Evolutionary conservation across 2,113 vertebrate genomes (phyloP).

Genomic region (Bos javanicus): DNA sequence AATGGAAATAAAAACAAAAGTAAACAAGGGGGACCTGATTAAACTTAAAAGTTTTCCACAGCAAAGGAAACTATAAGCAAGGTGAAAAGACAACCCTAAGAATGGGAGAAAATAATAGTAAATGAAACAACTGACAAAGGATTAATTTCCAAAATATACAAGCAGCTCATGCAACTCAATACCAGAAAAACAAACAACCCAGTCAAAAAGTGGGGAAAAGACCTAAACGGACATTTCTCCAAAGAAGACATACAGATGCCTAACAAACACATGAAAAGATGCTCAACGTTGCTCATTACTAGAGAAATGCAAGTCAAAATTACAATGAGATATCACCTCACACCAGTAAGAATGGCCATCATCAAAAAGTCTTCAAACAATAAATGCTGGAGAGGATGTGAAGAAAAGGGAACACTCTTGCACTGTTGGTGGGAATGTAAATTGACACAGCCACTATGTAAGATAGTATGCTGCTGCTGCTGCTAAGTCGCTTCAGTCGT

Average conservation of each 20-base stretch:
- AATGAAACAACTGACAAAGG: neutral
- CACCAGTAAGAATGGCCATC: neutral
- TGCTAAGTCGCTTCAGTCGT: too few species aligned
- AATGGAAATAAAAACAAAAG: neutral
- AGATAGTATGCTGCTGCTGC: neutral
- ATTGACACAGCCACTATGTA: neutral
- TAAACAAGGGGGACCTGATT: neutral
- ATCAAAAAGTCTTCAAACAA: neutral
- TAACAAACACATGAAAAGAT: neutral
- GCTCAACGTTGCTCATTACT: neutral
- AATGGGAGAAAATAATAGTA: neutral
- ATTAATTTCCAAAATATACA: neutral
- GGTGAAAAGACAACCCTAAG: neutral
- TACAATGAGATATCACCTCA: neutral
- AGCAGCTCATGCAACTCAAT: neutral
- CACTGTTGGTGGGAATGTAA: neutral
- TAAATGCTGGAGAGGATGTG: neutral
- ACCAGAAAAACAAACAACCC: neutral
- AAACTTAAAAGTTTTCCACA: neutral
- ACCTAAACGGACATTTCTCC: neutral
- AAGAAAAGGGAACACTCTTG: neutral
- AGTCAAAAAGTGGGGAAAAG: neutral
- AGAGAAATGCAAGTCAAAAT: neutral
- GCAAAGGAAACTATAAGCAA: neutral
- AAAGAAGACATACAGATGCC: neutral